Conservation (phyloP, 92 coral and sea anemone species). For the Bergia sp. region DNA sequence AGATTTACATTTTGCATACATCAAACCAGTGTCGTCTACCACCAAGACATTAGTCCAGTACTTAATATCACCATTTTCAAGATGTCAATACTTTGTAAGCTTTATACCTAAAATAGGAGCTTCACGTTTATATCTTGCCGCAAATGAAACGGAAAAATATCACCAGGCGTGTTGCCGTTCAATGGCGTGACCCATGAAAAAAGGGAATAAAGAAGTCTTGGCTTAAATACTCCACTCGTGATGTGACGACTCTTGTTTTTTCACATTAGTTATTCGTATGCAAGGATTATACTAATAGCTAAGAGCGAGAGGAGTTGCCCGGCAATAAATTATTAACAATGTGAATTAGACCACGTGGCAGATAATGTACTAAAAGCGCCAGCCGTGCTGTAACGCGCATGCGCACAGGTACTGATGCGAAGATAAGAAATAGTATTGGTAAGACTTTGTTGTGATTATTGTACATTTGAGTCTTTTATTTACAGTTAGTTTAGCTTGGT, state of each 20-base stretch:
- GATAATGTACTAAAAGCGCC: not conserved
- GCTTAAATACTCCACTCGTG: not conserved
- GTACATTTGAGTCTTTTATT: too few species aligned
- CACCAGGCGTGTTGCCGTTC: not conserved
- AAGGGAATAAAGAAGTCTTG: not conserved
- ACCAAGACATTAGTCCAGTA: not conserved
- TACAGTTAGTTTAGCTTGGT: not conserved
- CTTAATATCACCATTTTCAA: not conserved
- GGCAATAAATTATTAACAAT: slow-evolving; percentile 7
- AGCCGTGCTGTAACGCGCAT: not conserved
- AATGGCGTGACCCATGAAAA: not conserved
- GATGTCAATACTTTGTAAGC: not conserved
- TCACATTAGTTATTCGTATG: not conserved
- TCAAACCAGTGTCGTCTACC: not conserved
- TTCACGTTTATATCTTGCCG: not conserved
- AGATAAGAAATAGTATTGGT: too few species aligned
- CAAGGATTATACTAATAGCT: not conserved
- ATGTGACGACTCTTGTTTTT: not conserved
- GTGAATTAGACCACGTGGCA: slow-evolving; percentile 8
- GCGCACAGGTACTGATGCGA: not conserved
- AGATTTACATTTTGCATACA: not conserved
- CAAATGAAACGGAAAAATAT: not conserved
- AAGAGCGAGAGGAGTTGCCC: slow-evolving; percentile 14
- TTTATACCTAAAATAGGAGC: not conserved
- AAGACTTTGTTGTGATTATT: too few species aligned